Evolutionary conservation across 2,113 vertebrate species (phyloP).

Genomic region (Chaetura pelagica): DNA sequence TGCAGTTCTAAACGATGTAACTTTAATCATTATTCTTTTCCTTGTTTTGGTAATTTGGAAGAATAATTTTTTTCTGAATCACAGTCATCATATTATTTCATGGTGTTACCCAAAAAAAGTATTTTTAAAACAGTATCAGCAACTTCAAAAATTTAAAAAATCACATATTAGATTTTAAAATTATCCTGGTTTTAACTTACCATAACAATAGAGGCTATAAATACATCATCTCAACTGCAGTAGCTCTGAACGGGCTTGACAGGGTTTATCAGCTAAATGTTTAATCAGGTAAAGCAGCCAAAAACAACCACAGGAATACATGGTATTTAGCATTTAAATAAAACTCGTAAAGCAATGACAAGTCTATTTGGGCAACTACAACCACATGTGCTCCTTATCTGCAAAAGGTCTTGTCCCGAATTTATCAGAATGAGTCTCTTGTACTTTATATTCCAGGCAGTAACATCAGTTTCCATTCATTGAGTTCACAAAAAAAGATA

Average conservation of each 20-base stretch:
- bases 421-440: background rate
- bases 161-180: background rate
- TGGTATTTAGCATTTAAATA: conserved; percentile 53
- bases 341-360: conserved; percentile 37
- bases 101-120: background rate
- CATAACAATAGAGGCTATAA: conserved; percentile 6
- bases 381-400: conserved; percentile 39
- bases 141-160: background rate
- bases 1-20: background rate
- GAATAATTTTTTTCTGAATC: background rate
- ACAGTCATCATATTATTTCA: background rate
- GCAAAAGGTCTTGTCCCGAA: conserved; percentile 11
- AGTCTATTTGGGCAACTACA: conserved; percentile 36
- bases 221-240: background rate
- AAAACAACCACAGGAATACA: conserved; percentile 36
- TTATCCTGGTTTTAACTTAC: background rate
- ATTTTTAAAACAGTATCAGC: background rate
- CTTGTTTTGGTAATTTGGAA: background rate
- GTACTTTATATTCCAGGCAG: background rate
- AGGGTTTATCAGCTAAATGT: conserved; percentile 50
- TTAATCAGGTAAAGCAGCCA: conserved; percentile 59
- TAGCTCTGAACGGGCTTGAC: conserved; percentile 28
- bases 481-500: background rate
- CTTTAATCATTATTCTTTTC: background rate
- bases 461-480: conserved; percentile 1